phyloP scores from a whole-genome alignment of 2,113 vertebrate species.

The Pseudonaja textilis region DNA sequence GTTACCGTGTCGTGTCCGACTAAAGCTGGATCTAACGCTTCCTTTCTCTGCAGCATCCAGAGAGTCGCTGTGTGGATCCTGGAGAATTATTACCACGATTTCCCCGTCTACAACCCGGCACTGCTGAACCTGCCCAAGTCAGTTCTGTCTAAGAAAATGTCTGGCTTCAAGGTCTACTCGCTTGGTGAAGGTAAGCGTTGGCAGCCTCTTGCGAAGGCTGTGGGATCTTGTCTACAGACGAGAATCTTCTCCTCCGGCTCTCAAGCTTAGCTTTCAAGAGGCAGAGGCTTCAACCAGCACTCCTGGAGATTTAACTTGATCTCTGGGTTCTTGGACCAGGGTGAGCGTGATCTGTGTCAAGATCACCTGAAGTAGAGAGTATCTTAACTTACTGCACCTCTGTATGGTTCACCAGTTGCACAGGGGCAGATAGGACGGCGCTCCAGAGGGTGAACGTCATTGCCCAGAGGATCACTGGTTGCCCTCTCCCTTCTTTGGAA shows the following conservation, averaged over 20 bases:
- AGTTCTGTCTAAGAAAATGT: constrained; percentile 96
- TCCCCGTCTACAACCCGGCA: constrained; percentile 94
- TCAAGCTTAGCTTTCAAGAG: background rate
- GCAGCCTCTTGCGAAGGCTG: background rate
- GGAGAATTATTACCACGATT: constrained; percentile 96
- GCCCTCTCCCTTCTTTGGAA: too few relatives aligned
- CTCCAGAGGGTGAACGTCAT: too few relatives aligned
- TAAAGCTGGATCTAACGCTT: background rate
- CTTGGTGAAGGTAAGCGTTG: constrained; percentile 87
- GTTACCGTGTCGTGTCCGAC: background rate
- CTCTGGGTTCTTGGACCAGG: background rate
- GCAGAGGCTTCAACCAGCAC: background rate
- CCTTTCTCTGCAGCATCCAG: constrained; percentile 82
- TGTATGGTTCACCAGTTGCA: too few relatives aligned
- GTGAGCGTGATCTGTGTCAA: background rate
- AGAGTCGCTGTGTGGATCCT: constrained; percentile 92
- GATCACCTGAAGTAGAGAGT: background rate
- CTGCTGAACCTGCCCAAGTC: constrained; percentile 95
- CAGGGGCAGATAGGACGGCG: too few relatives aligned
- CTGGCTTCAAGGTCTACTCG: constrained; percentile 96
- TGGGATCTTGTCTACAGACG: background rate
- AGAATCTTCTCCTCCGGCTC: background rate
- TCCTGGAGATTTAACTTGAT: background rate
- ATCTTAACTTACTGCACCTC: too few relatives aligned
- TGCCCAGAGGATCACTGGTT: too few relatives aligned